Evolutionary conservation across 1,140 invertebrate genomes (phyloP).

Genomic region (Drosophila baimaii): DNA sequence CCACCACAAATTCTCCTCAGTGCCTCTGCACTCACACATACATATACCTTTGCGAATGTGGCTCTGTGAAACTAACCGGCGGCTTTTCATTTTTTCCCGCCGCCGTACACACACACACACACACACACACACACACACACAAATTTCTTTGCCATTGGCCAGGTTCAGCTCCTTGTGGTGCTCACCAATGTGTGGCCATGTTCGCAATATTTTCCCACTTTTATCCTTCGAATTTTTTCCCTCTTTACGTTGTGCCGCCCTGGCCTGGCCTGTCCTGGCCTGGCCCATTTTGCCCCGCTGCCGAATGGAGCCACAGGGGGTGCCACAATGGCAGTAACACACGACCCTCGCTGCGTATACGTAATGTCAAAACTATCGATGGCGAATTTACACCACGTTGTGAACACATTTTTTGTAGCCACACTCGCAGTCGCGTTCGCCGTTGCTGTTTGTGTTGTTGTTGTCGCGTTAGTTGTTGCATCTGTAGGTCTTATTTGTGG

Average conservation of each 20-base stretch:
- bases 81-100: constrained; percentile 60
- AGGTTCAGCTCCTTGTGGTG: constrained; percentile 22
- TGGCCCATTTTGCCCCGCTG: constrained; percentile 6
- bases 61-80: constrained; percentile 58
- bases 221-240: constrained; percentile 18
- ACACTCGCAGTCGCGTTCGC: not conserved
- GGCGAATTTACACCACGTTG: constrained; percentile 69
- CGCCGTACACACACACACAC: constrained; percentile 24
- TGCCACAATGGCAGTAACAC: constrained; percentile 44
- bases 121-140: constrained; percentile 23
- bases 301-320: constrained; percentile 44
- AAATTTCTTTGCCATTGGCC: constrained; percentile 50
- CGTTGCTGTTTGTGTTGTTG: constrained; percentile 27
- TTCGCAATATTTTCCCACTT: constrained; percentile 57
- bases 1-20: constrained; percentile 2
- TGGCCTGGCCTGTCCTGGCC: constrained; percentile 6
- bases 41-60: constrained; percentile 16
- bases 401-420: constrained; percentile 48
- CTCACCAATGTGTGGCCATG: constrained; percentile 40
- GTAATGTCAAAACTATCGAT: constrained; percentile 78
- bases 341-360: constrained; percentile 63
- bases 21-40: constrained; percentile 14
- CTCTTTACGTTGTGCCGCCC: constrained; percentile 16
- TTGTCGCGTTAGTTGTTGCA: constrained; percentile 62
- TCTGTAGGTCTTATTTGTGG: constrained; percentile 50